Evolutionary conservation across 2,113 vertebrate genomes (phyloP), one percentile per base, ranked within the genome.

Genomic region (Amazona vittata): DNA sequence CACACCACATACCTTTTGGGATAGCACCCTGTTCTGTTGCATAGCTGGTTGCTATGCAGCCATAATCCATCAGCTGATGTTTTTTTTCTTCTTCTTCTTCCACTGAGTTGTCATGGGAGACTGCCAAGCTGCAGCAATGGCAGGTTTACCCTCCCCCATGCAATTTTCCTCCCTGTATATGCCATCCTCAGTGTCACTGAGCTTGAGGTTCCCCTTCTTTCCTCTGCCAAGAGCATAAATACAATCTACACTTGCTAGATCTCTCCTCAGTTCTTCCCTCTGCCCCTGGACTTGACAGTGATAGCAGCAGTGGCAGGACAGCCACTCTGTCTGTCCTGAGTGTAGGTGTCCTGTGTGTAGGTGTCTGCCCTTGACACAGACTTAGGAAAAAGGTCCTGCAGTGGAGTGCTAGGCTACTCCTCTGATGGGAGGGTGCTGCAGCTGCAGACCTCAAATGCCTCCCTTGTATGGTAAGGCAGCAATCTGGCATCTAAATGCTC

Each of bases 81-180:
- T 68, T 59, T 29, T 67, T 89, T 67, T 89, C 75, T 89, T 22
- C 55, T 77, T 85, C 77, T 16, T 77, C 52, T 90, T 83, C 28
- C 2, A 3, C n/a, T 46, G 64, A 86, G 76, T 89, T 97, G 76
- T 64, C 47, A 78, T 49, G 55, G 68, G 93, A 93, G 55, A 86
- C 73, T 83, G 83, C 77, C 89, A 81, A 90, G 83, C 46, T 93
- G 55, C 80, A 69, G 19, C 0, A 0, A 69, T 53, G 64, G 31
- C 41, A 86, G 49, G 35, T 43, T 88, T 63, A 86, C 18, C 17
- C 53, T 74, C 46, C 31, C 63, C 29, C 33, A 57, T 55, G 37
- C 22, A 4, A 35, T 15, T 78, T 75, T 74, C 6, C 9, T 93
- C 44, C 86, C 65, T 60, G 16, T 44, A 44, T 53, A 29, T 78